Evolutionary conservation across 2,113 vertebrate species (phyloP).

Genomic region (Puntigrus tetrazona): DNA sequence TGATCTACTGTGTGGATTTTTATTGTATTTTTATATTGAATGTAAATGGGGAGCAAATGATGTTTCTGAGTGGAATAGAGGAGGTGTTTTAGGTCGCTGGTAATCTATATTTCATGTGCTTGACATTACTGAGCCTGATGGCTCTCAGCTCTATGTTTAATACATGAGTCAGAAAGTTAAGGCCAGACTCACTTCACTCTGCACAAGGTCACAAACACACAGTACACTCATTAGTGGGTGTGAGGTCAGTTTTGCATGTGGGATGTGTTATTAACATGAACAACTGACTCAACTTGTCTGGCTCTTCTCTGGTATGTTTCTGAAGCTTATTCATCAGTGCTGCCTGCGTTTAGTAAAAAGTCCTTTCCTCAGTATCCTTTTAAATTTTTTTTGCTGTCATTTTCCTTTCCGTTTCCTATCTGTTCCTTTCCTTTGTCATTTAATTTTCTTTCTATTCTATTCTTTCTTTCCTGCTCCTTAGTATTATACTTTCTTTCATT

Average conservation of each 20-base stretch:
- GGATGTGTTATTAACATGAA: background rate
- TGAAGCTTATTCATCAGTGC: background rate
- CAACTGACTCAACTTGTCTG: conserved; percentile 24
- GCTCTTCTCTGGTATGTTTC: background rate
- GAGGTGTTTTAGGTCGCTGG: background rate
- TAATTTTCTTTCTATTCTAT: background rate
- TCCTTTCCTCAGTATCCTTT: too few relatives aligned
- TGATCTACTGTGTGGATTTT: background rate
- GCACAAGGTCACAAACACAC: conserved; percentile 18
- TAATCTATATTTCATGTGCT: conserved; percentile 44
- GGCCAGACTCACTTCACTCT: conserved; percentile 5
- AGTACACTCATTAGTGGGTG: conserved; percentile 19
- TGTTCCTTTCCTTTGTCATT: background rate
- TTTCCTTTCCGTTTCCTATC: background rate
- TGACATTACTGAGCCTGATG: conserved; percentile 41
- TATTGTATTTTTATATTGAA: background rate
- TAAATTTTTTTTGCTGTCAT: background rate
- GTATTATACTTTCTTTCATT: background rate
- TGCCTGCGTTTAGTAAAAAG: background rate
- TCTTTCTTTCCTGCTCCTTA: background rate
- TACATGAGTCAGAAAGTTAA: conserved; percentile 31
- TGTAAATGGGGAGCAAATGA: background rate
- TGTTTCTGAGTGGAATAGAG: background rate
- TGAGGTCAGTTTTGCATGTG: conserved; percentile 1
- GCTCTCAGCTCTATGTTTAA: conserved; percentile 39